Conservation (phyloP, 2,888 invertebrate genomes). For the Drosophila nigricruria region DNA sequence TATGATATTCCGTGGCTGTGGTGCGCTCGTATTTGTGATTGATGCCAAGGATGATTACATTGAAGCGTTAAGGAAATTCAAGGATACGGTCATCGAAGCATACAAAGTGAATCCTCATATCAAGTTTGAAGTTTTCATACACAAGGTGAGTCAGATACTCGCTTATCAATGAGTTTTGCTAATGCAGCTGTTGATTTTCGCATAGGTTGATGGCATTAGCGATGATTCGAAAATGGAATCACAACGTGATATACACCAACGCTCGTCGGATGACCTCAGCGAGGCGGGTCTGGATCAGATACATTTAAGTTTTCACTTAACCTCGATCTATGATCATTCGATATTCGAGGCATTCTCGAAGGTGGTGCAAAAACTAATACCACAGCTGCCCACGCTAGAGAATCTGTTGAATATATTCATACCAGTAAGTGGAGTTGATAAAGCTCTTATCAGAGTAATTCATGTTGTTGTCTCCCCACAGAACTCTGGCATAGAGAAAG, state of each 20-base stretch:
- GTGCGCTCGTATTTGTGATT: constrained; percentile 99
- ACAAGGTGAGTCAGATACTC: constrained; percentile 88
- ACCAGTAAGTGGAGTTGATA: constrained; percentile 89
- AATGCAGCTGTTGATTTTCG: constrained; percentile 35
- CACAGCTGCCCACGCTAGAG: constrained; percentile 98
- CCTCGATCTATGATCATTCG: constrained; percentile 99
- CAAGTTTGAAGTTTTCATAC: constrained; percentile 99
- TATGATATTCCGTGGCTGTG: constrained; percentile 98
- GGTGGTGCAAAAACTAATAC: constrained; percentile 99
- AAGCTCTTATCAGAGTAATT: neutral
- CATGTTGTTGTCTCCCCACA: constrained; percentile 81
- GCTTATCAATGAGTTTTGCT: constrained; percentile 20
- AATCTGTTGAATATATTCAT: constrained; percentile 98
- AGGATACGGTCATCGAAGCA: constrained; percentile 96
- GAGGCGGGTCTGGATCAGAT: constrained; percentile 95
- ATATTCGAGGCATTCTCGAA: constrained; percentile 99
- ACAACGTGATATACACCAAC: constrained; percentile 98
- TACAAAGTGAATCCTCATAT: constrained; percentile 98
- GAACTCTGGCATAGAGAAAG: constrained; percentile 99
- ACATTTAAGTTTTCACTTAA: constrained; percentile 97
- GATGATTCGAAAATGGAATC: constrained; percentile 99
- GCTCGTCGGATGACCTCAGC: constrained; percentile 96
- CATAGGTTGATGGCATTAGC: constrained; percentile 96
- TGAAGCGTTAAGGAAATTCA: constrained; percentile 96
- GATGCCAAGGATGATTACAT: constrained; percentile 99